These are phyloP conservation scores for Notolabrus celidotus DNA, from an alignment of 2,797 vertebrate species.

Conservation along the genomic window DNA sequence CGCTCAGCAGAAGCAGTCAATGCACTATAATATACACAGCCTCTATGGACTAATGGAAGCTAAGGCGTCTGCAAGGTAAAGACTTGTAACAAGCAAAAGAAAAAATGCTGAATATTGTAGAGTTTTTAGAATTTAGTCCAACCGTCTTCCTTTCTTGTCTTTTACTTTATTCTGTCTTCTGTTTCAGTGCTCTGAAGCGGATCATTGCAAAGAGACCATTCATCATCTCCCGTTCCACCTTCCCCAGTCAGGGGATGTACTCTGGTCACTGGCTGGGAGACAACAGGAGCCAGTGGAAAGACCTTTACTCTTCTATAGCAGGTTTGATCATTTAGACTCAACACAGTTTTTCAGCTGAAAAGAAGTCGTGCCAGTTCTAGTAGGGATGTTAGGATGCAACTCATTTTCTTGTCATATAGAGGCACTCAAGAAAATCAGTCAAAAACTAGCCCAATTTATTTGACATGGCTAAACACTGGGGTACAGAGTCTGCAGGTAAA, in stretches of 20 bases:
- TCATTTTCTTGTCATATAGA: too few relatives aligned
- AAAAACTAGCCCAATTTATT: too few relatives aligned
- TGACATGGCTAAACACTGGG: too few relatives aligned
- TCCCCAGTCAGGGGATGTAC: conserved; percentile 91
- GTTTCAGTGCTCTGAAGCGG: conserved; percentile 85
- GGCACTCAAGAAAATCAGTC: too few relatives aligned
- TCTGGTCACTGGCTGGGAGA: conserved; percentile 94
- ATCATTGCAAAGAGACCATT: conserved; percentile 88
- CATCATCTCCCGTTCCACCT: conserved; percentile 92
- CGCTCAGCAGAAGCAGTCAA: conserved; percentile 83
- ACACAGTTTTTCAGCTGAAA: too few relatives aligned
- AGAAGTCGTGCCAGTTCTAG: neutral
- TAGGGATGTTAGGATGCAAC: too few relatives aligned
- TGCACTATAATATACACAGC: conserved; percentile 92
- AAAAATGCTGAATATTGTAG: neutral
- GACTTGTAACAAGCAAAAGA: neutral
- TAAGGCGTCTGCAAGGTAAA: conserved; percentile 88
- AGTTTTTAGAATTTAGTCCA: neutral
- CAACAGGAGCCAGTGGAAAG: conserved; percentile 91
- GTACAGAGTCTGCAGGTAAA: too few relatives aligned
- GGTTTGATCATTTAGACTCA: conserved; percentile 71
- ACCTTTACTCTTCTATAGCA: conserved; percentile 89
- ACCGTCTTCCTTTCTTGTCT: neutral
- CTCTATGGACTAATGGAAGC: conserved; percentile 93
- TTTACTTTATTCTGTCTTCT: neutral